Evolutionary conservation across 2,888 invertebrate genomes (phyloP).

Genomic region (Phortica okadai): DNA sequence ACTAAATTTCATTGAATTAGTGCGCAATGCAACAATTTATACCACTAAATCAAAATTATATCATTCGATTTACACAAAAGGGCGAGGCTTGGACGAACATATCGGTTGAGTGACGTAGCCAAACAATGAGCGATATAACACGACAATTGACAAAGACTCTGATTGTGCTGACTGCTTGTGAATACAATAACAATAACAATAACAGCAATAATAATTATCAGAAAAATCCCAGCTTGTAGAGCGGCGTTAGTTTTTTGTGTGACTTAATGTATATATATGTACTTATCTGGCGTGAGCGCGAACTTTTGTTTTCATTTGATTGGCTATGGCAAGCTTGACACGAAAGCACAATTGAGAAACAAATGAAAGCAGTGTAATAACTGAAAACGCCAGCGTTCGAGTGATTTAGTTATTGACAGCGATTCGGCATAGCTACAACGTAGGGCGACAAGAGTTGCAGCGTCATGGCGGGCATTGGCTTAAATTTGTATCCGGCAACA

Average conservation of each 20-base stretch:
- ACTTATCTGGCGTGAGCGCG: neutral
- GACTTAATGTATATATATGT: neutral
- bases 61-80: neutral
- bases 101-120: neutral
- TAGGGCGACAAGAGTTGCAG: slow-evolving; percentile 32
- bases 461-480: slow-evolving; percentile 47
- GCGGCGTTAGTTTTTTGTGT: neutral
- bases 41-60: neutral
- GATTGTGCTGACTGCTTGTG: neutral
- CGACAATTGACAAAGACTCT: neutral
- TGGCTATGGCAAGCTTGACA: neutral
- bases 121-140: neutral
- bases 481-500: neutral
- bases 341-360: too few relatives aligned
- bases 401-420: slow-evolving; percentile 20
- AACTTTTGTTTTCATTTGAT: neutral
- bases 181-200: neutral
- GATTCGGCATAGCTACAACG: slow-evolving; percentile 9
- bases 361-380: neutral
- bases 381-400: neutral
- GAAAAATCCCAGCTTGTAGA: neutral
- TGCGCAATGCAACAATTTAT: neutral
- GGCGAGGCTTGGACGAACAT: neutral
- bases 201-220: neutral
- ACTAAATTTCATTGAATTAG: neutral